These are phyloP conservation scores for Pedionomus torquatus DNA, from an alignment of 2,113 vertebrate genomes.

Conservation along the genomic window DNA sequence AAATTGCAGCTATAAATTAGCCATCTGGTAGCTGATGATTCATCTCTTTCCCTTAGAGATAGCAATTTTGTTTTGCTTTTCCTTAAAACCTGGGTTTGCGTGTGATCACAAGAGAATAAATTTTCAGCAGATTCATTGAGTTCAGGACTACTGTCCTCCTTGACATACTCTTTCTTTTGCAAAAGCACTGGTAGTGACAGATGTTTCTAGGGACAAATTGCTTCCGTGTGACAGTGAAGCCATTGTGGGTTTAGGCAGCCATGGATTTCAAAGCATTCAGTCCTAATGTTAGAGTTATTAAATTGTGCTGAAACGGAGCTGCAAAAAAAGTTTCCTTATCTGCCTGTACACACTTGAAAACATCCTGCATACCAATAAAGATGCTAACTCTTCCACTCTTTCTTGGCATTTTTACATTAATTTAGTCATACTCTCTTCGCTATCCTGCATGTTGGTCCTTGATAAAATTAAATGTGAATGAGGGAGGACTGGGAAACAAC, in stretches of 20 bases:
- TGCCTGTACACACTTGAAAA: neutral
- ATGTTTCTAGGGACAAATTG: neutral
- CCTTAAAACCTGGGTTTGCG: neutral
- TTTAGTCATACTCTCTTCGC: neutral
- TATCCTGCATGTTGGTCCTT: neutral
- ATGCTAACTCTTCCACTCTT: neutral
- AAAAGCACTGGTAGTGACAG: neutral
- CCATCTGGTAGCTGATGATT: conserved; percentile 36
- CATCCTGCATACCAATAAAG: neutral
- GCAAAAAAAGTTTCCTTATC: neutral
- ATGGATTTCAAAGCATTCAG: neutral
- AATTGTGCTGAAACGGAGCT: neutral
- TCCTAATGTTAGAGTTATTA: neutral
- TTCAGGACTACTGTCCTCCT: neutral
- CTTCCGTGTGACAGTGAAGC: neutral
- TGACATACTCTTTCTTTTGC: neutral
- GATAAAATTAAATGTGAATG: neutral
- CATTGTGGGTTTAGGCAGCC: neutral
- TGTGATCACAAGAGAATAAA: neutral
- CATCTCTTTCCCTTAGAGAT: neutral
- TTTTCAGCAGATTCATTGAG: neutral
- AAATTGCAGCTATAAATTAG: conserved; percentile 10
- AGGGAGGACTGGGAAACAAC: neutral
- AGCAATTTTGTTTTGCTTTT: neutral
- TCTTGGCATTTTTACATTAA: neutral